Base-by-base conservation (phyloP, 35 echinoderm and acorn worm genomes). In the Ophiothrix spiculata region DNA sequence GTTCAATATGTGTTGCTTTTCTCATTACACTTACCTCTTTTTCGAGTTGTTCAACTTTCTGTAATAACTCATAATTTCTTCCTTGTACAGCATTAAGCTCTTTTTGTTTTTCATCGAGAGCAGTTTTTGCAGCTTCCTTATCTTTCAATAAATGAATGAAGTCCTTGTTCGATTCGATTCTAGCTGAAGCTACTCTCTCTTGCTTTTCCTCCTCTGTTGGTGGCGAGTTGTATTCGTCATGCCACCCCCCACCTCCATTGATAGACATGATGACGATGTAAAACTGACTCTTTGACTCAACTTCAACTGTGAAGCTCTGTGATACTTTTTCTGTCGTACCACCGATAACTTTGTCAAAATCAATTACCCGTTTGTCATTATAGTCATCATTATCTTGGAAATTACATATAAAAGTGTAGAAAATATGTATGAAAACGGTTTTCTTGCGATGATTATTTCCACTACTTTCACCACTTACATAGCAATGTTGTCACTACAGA, bases 71-170 rank as follows among this genome's bases (percentile, higher is more conserved):
- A 74, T 94, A 98, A 84, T 93, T 91, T 41, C 81, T 81, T 31
- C 85, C 84, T 75, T 82, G 80, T 0, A 86, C 39, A 23, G 45
- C 56, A 32, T 88, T 88, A 35, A 98, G 73, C 41, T 88, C 87
- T 28, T 91, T 93, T 42, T 87, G 77, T 77, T 91, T 93, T 45
- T 91, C 89, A 23, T 76, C 85, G 6, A 91, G 64, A 1, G 87
- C 81, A 25, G 75, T 54, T 64, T 94, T 90, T 4, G 91, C 32
- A 31, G 87, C 84, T 39, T 94, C 89, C 69, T 93, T 98, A 33
- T 98, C 95, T 77, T 91, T 88, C 17, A 97, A 56, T 3, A 98
- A 84, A 73, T 88, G 88, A 1, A 98, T 4, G 45, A 98, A 98
- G 38, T 98, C 88, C 73, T 86, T 87, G n/a, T 77, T 96, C 25